Conservation (phyloP, 2,888 invertebrate species). For the Lepeophtheirus nordmannii region DNA sequence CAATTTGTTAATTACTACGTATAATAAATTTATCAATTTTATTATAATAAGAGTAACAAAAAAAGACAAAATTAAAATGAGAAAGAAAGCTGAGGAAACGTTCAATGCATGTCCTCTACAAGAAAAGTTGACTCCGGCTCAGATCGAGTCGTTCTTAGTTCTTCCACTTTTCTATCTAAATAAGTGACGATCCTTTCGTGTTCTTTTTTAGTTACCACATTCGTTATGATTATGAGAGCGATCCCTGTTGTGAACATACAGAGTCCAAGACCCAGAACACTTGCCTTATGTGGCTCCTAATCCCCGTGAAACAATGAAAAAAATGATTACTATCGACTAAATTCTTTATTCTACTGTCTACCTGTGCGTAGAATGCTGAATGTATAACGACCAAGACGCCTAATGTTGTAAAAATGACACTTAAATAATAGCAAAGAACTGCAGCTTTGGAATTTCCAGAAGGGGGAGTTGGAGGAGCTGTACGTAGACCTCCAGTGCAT, state of each 20-base stretch:
- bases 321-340: not conserved
- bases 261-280: not conserved
- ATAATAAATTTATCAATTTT: too few relatives aligned
- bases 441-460: not conserved
- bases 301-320: not conserved
- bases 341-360: not conserved
- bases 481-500: not conserved
- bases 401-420: not conserved
- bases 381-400: not conserved
- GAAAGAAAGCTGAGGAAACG: not conserved
- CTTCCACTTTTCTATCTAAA: not conserved
- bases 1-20: too few relatives aligned
- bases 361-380: not conserved
- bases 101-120: not conserved
- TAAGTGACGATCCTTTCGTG: not conserved
- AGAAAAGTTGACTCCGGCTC: not conserved
- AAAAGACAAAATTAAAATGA: too few relatives aligned
- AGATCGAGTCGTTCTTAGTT: not conserved
- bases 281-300: not conserved
- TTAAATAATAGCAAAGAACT: not conserved
- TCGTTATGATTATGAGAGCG: not conserved
- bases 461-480: not conserved
- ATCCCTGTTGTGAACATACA: slow-evolving; percentile 2
- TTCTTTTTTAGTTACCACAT: not conserved
- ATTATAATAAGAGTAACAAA: too few relatives aligned